phyloP scores from a whole-genome alignment of 2,888 invertebrate species.

The Conomelus anceps region DNA sequence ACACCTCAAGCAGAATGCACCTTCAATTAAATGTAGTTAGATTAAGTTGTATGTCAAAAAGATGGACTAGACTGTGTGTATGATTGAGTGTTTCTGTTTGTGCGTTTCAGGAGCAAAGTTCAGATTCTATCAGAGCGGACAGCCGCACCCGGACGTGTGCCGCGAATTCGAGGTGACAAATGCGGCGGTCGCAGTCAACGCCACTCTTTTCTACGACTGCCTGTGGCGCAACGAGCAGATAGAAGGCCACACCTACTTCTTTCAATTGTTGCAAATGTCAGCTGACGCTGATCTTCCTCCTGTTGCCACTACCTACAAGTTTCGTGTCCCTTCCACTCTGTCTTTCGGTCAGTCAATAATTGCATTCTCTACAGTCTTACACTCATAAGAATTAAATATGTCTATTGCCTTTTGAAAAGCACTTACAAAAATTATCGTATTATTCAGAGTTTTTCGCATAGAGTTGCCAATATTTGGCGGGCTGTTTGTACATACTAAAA shows the following conservation, averaged over 20 bases:
- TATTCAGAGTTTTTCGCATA: too few relatives aligned
- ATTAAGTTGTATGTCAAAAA: too few relatives aligned
- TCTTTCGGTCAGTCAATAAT: constrained; percentile 27
- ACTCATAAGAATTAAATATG: not conserved
- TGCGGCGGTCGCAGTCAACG: constrained; percentile 16
- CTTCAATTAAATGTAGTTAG: too few relatives aligned
- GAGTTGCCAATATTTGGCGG: too few relatives aligned
- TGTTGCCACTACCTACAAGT: constrained; percentile 30
- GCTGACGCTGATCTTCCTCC: constrained; percentile 25
- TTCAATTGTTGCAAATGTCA: constrained; percentile 24
- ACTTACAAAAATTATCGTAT: too few relatives aligned
- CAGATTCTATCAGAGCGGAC: constrained; percentile 28
- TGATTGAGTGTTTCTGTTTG: constrained; percentile 2
- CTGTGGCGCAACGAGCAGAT: constrained; percentile 26
- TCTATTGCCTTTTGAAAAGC: not conserved
- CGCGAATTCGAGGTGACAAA: constrained; percentile 30
- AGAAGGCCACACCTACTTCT: constrained; percentile 27
- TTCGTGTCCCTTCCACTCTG: constrained; percentile 29
- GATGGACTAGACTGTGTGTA: too few relatives aligned
- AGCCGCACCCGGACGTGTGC: constrained; percentile 27
- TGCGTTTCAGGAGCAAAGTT: constrained; percentile 26
- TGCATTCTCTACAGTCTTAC: constrained; percentile 4
- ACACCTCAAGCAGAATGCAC: too few relatives aligned
- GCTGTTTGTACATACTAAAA: too few relatives aligned
- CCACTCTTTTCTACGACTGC: constrained; percentile 32